These are phyloP conservation scores for Heliconius charithonia DNA, from an alignment of 2,888 invertebrate genomes.

Conservation along the genomic window DNA sequence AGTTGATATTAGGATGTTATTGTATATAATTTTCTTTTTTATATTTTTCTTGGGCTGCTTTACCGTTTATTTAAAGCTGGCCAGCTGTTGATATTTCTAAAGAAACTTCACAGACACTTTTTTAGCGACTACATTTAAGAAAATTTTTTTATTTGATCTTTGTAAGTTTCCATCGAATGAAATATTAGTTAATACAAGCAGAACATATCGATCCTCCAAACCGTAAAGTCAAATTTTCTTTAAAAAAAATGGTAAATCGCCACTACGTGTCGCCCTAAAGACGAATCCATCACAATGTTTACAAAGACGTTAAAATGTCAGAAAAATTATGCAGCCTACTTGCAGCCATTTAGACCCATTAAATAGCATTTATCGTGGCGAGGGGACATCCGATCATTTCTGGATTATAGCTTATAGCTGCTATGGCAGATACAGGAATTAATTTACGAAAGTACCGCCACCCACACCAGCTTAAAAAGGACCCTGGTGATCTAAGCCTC, in stretches of 20 bases:
- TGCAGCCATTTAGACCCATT: constrained; percentile 70
- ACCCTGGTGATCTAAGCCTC: constrained; percentile 55
- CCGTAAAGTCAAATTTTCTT: not conserved
- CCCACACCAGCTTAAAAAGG: constrained; percentile 59
- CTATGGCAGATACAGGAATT: constrained; percentile 77
- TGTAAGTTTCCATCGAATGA: not conserved
- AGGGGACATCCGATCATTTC: constrained; percentile 79
- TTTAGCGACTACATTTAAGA: not conserved
- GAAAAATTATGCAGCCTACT: constrained; percentile 34
- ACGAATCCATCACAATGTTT: constrained; percentile 19
- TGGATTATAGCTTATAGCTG: constrained; percentile 80
- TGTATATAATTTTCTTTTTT: not conserved
- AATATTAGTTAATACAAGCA: not conserved
- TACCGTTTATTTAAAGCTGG: not conserved
- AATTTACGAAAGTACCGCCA: constrained; percentile 69
- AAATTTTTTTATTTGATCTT: not conserved
- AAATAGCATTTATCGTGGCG: constrained; percentile 75
- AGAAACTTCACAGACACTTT: not conserved
- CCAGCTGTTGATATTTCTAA: not conserved
- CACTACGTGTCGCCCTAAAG: constrained; percentile 1
- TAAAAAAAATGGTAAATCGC: not conserved
- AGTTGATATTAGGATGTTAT: not conserved
- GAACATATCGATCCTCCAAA: not conserved
- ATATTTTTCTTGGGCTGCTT: not conserved
- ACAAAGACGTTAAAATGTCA: constrained; percentile 32